phyloP scores from a whole-genome alignment of 2,113 vertebrate genomes.

The Semicossyphus pulcher region DNA sequence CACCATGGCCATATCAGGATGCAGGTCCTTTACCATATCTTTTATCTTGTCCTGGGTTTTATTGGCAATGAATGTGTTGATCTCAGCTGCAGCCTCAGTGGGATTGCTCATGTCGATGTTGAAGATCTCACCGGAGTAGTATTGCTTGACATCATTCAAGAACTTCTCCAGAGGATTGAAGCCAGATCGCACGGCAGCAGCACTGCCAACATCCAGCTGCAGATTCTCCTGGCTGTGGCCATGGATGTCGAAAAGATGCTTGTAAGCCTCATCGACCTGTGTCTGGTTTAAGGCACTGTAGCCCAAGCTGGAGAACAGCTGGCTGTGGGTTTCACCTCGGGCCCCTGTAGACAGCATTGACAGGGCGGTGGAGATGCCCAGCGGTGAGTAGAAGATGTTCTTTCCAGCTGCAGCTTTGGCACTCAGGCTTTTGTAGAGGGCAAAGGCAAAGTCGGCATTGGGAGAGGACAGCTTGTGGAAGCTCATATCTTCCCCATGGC shows the following conservation, averaged over 20 bases:
- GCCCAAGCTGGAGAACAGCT: slow-evolving; percentile 80
- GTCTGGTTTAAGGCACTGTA: slow-evolving; percentile 56
- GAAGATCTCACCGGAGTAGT: slow-evolving; percentile 76
- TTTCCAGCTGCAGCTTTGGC: slow-evolving; percentile 53
- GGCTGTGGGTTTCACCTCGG: slow-evolving; percentile 61
- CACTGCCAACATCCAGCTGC: slow-evolving; percentile 75
- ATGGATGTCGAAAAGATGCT: slow-evolving; percentile 74
- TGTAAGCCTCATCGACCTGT: slow-evolving; percentile 72
- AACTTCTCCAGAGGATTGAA: slow-evolving; percentile 72
- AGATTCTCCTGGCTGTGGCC: slow-evolving; percentile 61
- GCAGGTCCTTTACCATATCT: slow-evolving; percentile 79
- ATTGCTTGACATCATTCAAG: slow-evolving; percentile 60
- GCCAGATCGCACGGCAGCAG: slow-evolving; percentile 61
- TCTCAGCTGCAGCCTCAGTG: slow-evolving; percentile 64
- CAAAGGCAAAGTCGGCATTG: slow-evolving; percentile 86
- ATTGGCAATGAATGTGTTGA: slow-evolving; percentile 78
- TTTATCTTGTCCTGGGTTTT: slow-evolving; percentile 83
- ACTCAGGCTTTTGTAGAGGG: slow-evolving; percentile 83
- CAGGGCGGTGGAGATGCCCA: slow-evolving; percentile 79
- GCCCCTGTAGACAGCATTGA: slow-evolving; percentile 73
- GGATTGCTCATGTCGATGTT: slow-evolving; percentile 82
- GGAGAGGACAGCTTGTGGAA: slow-evolving; percentile 54
- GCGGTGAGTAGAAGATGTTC: slow-evolving; percentile 84
- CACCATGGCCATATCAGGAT: slow-evolving; percentile 76
- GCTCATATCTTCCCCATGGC: neutral